Base-by-base conservation (phyloP, 2,113 vertebrate genomes). In the Pseudorasbora parva region DNA sequence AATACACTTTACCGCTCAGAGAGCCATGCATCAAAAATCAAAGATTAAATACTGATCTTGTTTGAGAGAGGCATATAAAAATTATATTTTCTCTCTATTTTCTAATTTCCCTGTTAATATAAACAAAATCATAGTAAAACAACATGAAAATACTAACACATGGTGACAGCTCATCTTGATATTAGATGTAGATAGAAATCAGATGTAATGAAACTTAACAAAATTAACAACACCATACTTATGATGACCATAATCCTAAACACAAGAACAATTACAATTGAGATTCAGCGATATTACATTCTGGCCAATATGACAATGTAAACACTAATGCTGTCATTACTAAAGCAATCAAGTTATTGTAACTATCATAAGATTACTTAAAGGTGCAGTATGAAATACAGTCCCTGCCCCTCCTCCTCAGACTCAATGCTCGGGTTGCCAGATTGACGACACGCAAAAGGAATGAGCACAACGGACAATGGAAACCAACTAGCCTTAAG, bases 1-100 rank as follows among this genome's bases (percentile, higher is more conserved):
- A 25, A 73, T 71, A 85, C 62, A 69, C 41, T 51, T 30, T 33
- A 57, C 27, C 69, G 81, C 17, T 23, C 60, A 76, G 10, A 43
- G 25, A 30, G 56, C 27, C n/a, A 27, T 2, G 45, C 2, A 45
- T n/a, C 19, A 8, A 17, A 59, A 59, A 54, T 60, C 17, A 78
- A 64, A 69, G 33, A 69, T 9, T 43, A 43, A 23, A n/a, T 37
- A 43, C n/a, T 45, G 37, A 45, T 5, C 41, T 71, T 45, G 1
- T 60, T 25, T 25, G 9, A 59, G n/a, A 60, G 21, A n/a, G 56
- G 56, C n/a, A 14, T n/a, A 12, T 12, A 23, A 11, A 2, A 45
- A 41, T 23, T 23, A 1, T 19, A 45, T n/a, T n/a, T n/a, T n/a
- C n/a, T n/a, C n/a, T n/a, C n/a, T n/a, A n/a, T n/a, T n/a, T n/a